A percentile compares a stretch with the other conserved stretches of the same genome.
These are phyloP conservation scores for Augochlorella aurata DNA, from an alignment of 2,888 invertebrate genomes.

Conservation along the genomic window DNA sequence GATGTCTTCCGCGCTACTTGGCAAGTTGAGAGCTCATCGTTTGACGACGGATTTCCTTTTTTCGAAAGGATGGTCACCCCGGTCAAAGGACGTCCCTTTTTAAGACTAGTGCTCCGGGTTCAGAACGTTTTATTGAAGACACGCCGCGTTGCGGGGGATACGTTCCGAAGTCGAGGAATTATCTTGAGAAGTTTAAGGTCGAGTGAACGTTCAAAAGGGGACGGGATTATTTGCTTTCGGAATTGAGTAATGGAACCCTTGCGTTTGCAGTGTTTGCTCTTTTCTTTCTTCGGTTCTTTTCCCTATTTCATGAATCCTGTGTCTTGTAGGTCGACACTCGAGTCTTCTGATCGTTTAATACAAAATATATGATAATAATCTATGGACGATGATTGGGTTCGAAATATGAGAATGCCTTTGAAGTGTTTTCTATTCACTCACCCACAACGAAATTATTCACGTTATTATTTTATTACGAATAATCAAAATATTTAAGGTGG, in stretches of 20 bases:
- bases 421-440: neutral
- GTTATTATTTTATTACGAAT: neutral
- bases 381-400: neutral
- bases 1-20: slow-evolving; percentile 38
- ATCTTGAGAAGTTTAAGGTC: slow-evolving; percentile 54
- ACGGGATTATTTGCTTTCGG: slow-evolving; percentile 42
- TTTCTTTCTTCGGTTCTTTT: neutral
- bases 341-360: neutral
- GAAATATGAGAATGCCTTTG: neutral
- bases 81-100: slow-evolving; percentile 41
- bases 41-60: slow-evolving; percentile 19
- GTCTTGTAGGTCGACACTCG: neutral
- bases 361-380: neutral
- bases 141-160: slow-evolving; percentile 17
- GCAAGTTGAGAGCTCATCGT: slow-evolving; percentile 36
- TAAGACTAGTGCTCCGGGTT: slow-evolving; percentile 18
- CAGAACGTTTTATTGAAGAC: slow-evolving; percentile 53
- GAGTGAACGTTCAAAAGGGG: slow-evolving; percentile 45
- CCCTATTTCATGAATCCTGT: neutral
- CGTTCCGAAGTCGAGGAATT: slow-evolving; percentile 43
- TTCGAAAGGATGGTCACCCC: slow-evolving; percentile 51
- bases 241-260: slow-evolving; percentile 47
- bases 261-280: slow-evolving; percentile 39
- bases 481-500: neutral
- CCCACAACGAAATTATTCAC: neutral